A percentile compares a stretch with the other conserved stretches of the same genome.
Conservation (phyloP, 2,113 vertebrate species). For the Pampusana beccarii region DNA sequence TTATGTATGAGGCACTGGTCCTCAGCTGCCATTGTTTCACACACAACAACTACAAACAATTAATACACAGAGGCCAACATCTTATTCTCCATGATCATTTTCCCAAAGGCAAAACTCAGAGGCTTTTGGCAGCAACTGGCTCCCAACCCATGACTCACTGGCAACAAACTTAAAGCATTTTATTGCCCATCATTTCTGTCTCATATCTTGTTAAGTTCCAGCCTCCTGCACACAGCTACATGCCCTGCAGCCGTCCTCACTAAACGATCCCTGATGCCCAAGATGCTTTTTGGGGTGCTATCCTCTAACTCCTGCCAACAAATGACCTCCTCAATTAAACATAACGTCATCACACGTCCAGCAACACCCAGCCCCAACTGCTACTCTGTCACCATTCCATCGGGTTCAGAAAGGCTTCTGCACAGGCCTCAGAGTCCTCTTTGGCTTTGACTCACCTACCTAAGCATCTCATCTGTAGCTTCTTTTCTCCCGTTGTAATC, state of each 20-base stretch:
- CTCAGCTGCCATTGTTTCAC: not conserved
- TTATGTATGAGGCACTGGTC: not conserved
- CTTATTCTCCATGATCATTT: not conserved
- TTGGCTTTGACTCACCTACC: not conserved
- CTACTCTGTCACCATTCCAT: not conserved
- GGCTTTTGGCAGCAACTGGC: not conserved
- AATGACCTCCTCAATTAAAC: not conserved
- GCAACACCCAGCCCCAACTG: not conserved
- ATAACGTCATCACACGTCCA: not conserved
- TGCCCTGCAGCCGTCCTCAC: not conserved
- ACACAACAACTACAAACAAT: not conserved
- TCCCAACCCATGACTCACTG: accelerated
- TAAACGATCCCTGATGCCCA: not conserved
- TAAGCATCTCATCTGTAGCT: not conserved
- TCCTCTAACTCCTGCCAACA: not conserved
- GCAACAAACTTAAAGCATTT: not conserved
- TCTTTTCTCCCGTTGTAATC: not conserved
- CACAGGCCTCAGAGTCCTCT: not conserved
- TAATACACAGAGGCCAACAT: not conserved
- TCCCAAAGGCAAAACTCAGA: not conserved
- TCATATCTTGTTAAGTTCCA: not conserved
- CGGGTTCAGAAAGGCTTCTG: not conserved
- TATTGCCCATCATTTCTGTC: not conserved
- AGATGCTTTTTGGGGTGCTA: not conserved
- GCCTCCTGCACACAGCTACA: not conserved